Evolutionary conservation across 2,797 vertebrate species (phyloP).

Genomic region (Chloroceryle inda): DNA sequence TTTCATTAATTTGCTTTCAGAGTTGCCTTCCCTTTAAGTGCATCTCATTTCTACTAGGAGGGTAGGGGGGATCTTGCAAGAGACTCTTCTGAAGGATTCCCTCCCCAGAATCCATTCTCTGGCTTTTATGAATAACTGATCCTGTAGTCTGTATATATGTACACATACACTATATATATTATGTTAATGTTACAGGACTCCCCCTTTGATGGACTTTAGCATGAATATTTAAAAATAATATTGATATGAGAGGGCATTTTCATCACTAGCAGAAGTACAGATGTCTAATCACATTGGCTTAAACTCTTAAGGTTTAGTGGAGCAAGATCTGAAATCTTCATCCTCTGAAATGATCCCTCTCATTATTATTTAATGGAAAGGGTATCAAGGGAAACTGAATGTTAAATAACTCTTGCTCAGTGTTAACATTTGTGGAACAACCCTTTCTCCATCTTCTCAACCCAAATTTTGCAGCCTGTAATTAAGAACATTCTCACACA

Average conservation of each 20-base stretch:
- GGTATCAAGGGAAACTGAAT: neutral
- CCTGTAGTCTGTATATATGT: no score
- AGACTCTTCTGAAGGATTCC: neutral
- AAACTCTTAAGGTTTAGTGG: neutral
- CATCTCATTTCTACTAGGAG: neutral
- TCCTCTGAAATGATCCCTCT: neutral
- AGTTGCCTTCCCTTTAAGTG: neutral
- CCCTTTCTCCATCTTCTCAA: neutral
- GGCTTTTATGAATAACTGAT: neutral
- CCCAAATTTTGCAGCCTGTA: neutral
- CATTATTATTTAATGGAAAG: neutral
- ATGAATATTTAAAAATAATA: neutral
- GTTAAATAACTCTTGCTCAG: neutral
- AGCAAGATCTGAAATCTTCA: neutral
- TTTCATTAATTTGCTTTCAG: neutral
- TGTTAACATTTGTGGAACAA: neutral
- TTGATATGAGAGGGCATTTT: neutral
- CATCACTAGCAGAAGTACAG: neutral
- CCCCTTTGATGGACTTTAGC: neutral
- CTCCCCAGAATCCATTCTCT: neutral
- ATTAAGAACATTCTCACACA: neutral
- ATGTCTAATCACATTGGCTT: neutral
- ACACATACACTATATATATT: neutral
- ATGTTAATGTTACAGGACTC: neutral
- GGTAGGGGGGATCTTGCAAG: fast-evolving